Percentiles rank a stretch among this genome's conserved stretches.
Conservation (phyloP, 2,888 invertebrate genomes). For the Philonicus albiceps region DNA sequence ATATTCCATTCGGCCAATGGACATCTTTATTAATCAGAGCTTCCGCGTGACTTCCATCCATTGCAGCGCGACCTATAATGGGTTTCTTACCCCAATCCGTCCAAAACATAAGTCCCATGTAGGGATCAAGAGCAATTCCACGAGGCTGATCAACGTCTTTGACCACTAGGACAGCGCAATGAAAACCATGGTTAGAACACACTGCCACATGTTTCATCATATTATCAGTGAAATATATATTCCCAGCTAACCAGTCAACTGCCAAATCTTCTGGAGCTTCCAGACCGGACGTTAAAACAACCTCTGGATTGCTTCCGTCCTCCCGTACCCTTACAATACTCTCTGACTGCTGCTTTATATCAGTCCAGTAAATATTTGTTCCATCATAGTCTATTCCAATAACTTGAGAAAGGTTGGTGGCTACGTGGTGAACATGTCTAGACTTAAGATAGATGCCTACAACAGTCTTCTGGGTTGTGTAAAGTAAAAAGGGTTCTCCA, state of each 20-base stretch:
- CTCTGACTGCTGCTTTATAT: constrained; percentile 74
- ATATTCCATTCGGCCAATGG: constrained; percentile 85
- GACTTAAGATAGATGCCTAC: constrained; percentile 70
- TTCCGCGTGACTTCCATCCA: constrained; percentile 79
- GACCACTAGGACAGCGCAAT: constrained; percentile 72
- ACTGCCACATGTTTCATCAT: constrained; percentile 75
- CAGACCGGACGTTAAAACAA: constrained; percentile 72
- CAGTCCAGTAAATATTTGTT: constrained; percentile 79
- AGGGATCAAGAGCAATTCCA: constrained; percentile 74
- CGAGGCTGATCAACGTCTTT: constrained; percentile 72
- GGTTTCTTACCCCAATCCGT: constrained; percentile 82
- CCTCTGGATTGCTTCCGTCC: constrained; percentile 70
- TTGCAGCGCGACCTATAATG: constrained; percentile 79
- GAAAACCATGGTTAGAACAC: constrained; percentile 72
- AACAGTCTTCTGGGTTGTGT: constrained; percentile 72
- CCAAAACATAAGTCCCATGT: constrained; percentile 86
- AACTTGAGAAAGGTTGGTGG: constrained; percentile 66
- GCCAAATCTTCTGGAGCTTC: constrained; percentile 78
- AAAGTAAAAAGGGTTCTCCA: constrained; percentile 74
- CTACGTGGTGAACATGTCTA: constrained; percentile 62
- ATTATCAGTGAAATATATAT: constrained; percentile 84
- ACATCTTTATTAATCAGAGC: constrained; percentile 72
- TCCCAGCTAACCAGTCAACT: constrained; percentile 79
- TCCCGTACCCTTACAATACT: constrained; percentile 72
- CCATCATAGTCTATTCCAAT: constrained; percentile 77